Percentiles rank a stretch among this genome's conserved stretches.
Conservation (phyloP, 2,113 vertebrate genomes). For the Alligator sinensis region DNA sequence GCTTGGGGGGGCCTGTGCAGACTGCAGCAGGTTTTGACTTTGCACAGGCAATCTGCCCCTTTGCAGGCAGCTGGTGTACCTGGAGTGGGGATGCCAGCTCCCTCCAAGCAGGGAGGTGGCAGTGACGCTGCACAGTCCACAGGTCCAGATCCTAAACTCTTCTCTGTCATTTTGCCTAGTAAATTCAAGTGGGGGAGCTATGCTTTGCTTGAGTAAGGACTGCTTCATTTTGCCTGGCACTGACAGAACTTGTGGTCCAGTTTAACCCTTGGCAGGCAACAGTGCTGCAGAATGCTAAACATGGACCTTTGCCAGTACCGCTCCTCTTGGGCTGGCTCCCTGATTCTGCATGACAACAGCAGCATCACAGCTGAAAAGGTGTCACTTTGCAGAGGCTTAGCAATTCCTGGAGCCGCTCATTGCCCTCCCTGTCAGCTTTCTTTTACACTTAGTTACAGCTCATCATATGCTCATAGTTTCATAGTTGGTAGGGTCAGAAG, state of each 20-base stretch:
- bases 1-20: neutral
- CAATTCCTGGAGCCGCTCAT: neutral
- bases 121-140: neutral
- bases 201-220: neutral
- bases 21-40: neutral
- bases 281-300: neutral
- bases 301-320: neutral
- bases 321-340: neutral
- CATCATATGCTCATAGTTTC: neutral
- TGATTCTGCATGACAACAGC: neutral
- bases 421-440: neutral
- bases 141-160: neutral
- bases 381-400: no score
- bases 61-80: neutral
- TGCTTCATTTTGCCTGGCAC: neutral
- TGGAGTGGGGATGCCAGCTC: neutral
- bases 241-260: no score
- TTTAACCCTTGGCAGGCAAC: neutral
- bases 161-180: neutral
- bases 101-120: neutral
- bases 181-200: neutral
- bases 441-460: neutral
- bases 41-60: neutral
- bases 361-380: neutral
- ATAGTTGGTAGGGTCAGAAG: no score